Evolutionary conservation across 2,797 vertebrate genomes (phyloP), one percentile per base, ranked within the genome.

Genomic region (Molossus alvarezi): DNA sequence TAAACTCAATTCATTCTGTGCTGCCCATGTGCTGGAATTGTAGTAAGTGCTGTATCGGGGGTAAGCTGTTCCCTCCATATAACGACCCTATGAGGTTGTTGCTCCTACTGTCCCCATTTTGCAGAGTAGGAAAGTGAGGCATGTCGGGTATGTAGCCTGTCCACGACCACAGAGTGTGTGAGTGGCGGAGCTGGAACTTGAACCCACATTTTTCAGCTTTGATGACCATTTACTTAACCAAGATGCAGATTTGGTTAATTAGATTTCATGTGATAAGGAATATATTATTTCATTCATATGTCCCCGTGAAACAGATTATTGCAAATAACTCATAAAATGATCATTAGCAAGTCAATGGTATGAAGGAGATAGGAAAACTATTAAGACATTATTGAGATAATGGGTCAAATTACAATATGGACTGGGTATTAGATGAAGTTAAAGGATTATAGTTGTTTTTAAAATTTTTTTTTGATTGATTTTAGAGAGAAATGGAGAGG

Each of bases 321-420:
- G 13, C 37, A 64, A n/a, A 58, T 88, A 95, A 88, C 37, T 45
- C 71, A n/a, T 17, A 41, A 65, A 37, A 55, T 6, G 29, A 15
- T 84, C 29, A 41, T 67, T 83, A 80, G 17, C n/a, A 72, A 90
- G 62, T 27, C 18, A 45, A 10, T 55, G 10, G 15, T 33, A 69
- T 73, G 33, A 82, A 93, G 88, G 58, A 57, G 73, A 41, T 6
- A 88, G 29, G 25, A 88, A 94, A 64, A n/a, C 1, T 80, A 2
- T 67, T 25, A 37, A 67, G 9, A 57, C 23, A 65, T 13, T 95
- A 79, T 94, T 55, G 77, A 77, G 37, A 20, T 75, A 29, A 76
- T 81, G 33, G 2, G 14, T 92, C n/a, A 65, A 93, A 71, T 94
- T 89, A 65, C 29, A 91, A 58, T 67, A 75, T 3, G 15, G 51